phyloP scores from a whole-genome alignment of 2,113 vertebrate genomes.

The Cephalopterus ornatus region DNA sequence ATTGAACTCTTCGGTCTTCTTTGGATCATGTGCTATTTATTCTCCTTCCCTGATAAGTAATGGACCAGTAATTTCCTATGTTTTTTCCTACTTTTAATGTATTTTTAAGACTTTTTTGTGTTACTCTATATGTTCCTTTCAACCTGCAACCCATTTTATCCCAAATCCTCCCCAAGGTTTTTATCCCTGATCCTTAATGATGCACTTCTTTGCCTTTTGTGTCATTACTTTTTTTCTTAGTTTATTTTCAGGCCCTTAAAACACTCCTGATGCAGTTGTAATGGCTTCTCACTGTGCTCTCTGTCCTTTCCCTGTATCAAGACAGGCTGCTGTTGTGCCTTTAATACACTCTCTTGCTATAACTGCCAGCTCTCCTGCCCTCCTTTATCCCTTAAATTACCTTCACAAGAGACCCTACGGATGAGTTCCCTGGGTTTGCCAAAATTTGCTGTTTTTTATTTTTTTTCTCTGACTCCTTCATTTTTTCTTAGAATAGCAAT shows the following conservation, averaged over 20 bases:
- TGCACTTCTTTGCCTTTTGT: not conserved
- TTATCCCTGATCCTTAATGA: not conserved
- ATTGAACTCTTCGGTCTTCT: not conserved
- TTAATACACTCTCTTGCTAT: not conserved
- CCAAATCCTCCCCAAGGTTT: not conserved
- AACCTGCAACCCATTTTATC: not conserved
- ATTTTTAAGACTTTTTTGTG: not conserved
- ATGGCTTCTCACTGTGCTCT: constrained; percentile 38
- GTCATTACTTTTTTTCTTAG: not conserved
- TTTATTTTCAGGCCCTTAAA: constrained; percentile 28
- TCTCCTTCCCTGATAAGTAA: not conserved
- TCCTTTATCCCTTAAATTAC: constrained; percentile 29
- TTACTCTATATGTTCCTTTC: not conserved
- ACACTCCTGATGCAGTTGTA: constrained; percentile 35
- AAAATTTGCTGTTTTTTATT: not conserved
- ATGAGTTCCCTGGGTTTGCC: not conserved
- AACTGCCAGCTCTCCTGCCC: constrained; percentile 13
- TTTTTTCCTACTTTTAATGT: not conserved
- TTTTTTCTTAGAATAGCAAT: not conserved
- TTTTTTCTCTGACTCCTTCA: not conserved
- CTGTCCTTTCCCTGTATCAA: constrained; percentile 2
- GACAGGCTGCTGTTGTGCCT: constrained; percentile 12
- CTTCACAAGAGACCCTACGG: not conserved
- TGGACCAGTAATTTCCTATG: not conserved
- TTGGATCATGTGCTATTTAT: not conserved